These are phyloP conservation scores for Lepidothrix coronata DNA, from an alignment of 2,113 vertebrate genomes.

Conservation along the genomic window DNA sequence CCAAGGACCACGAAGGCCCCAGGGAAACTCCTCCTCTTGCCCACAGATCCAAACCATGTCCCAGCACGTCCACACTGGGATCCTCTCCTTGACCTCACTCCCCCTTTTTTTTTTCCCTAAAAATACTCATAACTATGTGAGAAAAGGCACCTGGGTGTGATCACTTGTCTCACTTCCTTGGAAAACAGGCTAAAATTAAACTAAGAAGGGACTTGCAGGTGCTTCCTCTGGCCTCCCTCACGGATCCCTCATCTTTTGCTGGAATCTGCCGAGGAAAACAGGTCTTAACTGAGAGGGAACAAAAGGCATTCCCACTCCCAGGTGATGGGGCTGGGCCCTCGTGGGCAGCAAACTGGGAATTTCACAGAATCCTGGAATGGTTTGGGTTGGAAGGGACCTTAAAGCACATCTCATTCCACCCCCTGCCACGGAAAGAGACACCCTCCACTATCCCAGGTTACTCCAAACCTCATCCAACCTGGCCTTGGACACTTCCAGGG, in stretches of 20 bases:
- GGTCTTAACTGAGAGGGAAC: not conserved
- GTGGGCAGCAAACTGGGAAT: not conserved
- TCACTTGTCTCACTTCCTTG: not conserved
- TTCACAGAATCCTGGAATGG: rapidly evolving
- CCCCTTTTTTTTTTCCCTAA: rapidly evolving
- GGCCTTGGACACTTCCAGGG: not conserved
- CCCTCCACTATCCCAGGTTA: rapidly evolving
- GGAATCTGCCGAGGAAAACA: not conserved
- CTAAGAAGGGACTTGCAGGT: not conserved
- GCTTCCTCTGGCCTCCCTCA: not conserved
- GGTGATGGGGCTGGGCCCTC: not conserved
- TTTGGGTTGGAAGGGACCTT: not conserved
- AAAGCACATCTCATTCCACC: rapidly evolving
- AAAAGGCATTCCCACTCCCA: not conserved
- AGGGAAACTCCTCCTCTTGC: not conserved
- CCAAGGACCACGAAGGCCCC: rapidly evolving
- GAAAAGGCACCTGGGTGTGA: not conserved
- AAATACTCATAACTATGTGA: not conserved
- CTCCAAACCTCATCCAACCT: not conserved
- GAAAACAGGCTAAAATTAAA: not conserved
- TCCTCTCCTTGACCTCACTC: not conserved
- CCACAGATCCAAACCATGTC: rapidly evolving
- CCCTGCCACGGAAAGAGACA: not conserved
- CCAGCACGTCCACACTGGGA: not conserved
- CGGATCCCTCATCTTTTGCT: not conserved